phyloP scores from a whole-genome alignment of 1,140 invertebrate genomes.

The Drosophila ambigua region DNA sequence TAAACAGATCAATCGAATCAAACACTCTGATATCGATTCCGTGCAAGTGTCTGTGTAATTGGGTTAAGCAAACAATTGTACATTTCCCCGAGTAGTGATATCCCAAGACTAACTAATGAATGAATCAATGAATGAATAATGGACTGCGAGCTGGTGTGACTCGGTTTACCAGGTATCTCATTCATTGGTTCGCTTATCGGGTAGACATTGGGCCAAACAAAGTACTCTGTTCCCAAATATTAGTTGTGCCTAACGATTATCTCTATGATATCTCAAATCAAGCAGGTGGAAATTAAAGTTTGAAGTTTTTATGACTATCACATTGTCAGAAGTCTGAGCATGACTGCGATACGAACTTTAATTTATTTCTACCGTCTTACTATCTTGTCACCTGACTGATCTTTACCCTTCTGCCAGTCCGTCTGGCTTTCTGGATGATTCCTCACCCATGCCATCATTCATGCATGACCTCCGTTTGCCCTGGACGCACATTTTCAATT shows the following conservation, averaged over 20 bases:
- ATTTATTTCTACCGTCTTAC: constrained; percentile 29
- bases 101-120: too few species aligned
- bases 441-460: constrained; percentile 15
- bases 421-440: constrained; percentile 25
- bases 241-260: constrained; percentile 4
- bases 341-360: constrained; percentile 15
- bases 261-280: constrained; percentile 5
- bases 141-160: too few species aligned
- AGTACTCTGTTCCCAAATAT: too few species aligned
- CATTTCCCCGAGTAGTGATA: too few species aligned
- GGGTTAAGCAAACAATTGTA: too few species aligned
- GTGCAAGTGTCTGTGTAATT: too few species aligned
- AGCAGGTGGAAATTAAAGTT: constrained; percentile 10
- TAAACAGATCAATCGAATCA: background rate
- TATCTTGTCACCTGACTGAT: constrained; percentile 42
- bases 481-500: too few species aligned
- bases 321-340: background rate
- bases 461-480: background rate
- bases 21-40: too few species aligned
- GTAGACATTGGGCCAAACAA: too few species aligned
- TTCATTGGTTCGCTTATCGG: too few species aligned
- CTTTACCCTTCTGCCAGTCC: constrained; percentile 20
- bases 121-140: too few species aligned
- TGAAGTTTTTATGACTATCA: constrained; percentile 1
- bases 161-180: too few species aligned